Conservation (phyloP, 2,888 invertebrate genomes). For the Thyatira batis region DNA sequence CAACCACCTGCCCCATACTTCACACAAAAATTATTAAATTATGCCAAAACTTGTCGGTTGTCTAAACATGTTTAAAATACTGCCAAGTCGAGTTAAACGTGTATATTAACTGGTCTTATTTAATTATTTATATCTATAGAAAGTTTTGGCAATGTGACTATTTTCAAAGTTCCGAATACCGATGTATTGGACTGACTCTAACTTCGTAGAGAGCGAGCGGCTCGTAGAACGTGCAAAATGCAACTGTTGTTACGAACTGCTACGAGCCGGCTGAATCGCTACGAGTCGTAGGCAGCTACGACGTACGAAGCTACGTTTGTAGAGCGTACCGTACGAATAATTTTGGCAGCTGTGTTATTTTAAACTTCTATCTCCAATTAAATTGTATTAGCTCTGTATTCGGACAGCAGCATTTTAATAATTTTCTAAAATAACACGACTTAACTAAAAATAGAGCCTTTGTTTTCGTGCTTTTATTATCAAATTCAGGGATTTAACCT, state of each 20-base stretch:
- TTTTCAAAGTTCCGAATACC: slow-evolving; percentile 4
- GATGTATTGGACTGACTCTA: neutral
- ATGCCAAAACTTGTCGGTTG: neutral
- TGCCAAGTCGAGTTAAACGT: no score
- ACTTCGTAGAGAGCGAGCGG: slow-evolving; percentile 51
- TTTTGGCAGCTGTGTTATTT: slow-evolving; percentile 9
- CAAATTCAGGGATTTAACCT: no score
- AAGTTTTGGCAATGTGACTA: neutral
- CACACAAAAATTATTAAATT: slow-evolving; percentile 12
- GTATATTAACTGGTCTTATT: no score
- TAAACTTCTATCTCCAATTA: neutral
- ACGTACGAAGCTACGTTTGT: slow-evolving; percentile 17
- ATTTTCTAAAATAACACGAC: neutral
- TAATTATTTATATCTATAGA: neutral
- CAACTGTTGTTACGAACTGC: slow-evolving; percentile 74
- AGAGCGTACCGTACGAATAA: slow-evolving; percentile 17
- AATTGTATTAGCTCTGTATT: neutral
- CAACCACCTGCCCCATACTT: slow-evolving; percentile 45
- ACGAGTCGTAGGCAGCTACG: slow-evolving; percentile 22
- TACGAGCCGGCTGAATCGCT: slow-evolving; percentile 39
- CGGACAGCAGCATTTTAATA: neutral
- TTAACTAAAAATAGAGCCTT: no score
- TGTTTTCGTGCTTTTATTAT: no score
- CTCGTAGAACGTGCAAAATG: slow-evolving; percentile 57
- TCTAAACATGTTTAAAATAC: neutral